Base-by-base conservation (phyloP, 2,113 vertebrate genomes). In the Neolamprologus cancellatus region DNA sequence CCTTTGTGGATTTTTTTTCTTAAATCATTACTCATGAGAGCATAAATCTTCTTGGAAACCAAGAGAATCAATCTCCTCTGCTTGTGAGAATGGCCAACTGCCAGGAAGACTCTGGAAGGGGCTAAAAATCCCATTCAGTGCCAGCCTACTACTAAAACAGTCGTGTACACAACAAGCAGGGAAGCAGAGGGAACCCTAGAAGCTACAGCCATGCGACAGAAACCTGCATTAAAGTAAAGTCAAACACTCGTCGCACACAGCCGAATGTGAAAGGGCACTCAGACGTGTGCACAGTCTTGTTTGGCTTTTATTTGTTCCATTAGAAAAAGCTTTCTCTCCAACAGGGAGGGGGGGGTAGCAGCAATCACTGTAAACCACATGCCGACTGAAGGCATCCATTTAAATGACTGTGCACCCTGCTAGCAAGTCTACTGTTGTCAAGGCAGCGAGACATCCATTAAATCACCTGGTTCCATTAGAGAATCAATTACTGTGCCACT, bases 401-500 rank as follows among this genome's bases (percentile, higher is more conserved):
- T 96, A 97, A 96, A 95, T 94, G 81, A 93, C 89, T 95, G 93
- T 76, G 93, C 94, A 78, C 78, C 95, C 96, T 97, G 95, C 96
- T 94, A 97, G 97, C 95, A 96, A 96, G 96, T 95, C 86, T 96
- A 94, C 96, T 96, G 96, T 97, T 97, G 96, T 97, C 97, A 94
- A 94, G 94, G 95, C 95, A 95, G 94, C 93, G 17, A 96, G 93
- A 94, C 93, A 95, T 96, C 96, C 96, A 96, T 96, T 97, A 97
- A 98, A 98, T 98, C 97, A 98, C 96, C 97, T 97, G 96, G 96
- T 97, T 96, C 97, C 96, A 97, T 98, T 98, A 98, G 96, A 97
- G 96, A 98, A 98, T 98, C 98, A 98, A 99, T 98, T 97, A 97
- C 96, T 94, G 97, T 91, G 95, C 96, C 89, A 95, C 95, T 95